A percentile compares a stretch with the other conserved stretches of the same genome.
phyloP scores from a whole-genome alignment of 1,140 invertebrate species.

The Apis mellifera region Amel_HAv3.1 CM009940.2:6769001-6769500 shows the following conservation, averaged over 20 bases:
- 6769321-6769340: neutral
- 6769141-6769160: neutral
- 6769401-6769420: too few species aligned
- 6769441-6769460: neutral
- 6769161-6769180: neutral
- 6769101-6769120: constrained; percentile 24
- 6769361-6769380: too few species aligned
- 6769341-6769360: neutral
- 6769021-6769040: constrained; percentile 17
- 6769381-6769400: too few species aligned
- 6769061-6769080: neutral
- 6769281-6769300: neutral
- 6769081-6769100: neutral
- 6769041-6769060: constrained; percentile 8
- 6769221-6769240: neutral
- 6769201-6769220: neutral
- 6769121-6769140: neutral
- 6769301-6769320: neutral
- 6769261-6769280: neutral
- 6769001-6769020: neutral
- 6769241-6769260: too few species aligned
- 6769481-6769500: neutral
- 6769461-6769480: neutral
- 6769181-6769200: neutral
- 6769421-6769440: too few species aligned